Percentiles rank a stretch among this genome's conserved stretches.
phyloP scores from a whole-genome alignment of 2,113 vertebrate genomes.

The Hypomesus transpacificus region DNA sequence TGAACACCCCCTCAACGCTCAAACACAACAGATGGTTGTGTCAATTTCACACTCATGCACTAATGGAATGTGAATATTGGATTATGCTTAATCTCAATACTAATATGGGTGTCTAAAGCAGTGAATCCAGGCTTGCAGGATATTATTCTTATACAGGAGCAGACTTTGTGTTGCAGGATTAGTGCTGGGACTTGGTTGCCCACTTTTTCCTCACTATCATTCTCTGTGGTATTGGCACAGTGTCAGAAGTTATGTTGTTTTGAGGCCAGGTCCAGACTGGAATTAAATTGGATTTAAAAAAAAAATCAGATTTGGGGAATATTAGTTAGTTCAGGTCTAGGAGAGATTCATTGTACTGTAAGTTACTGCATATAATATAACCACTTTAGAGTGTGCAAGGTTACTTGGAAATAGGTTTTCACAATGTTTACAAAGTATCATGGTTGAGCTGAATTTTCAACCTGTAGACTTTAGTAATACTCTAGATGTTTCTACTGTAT shows the following conservation, averaged over 20 bases:
- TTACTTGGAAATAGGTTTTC: too few species aligned
- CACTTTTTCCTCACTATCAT: slow-evolving; percentile 36
- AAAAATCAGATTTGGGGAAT: too few species aligned
- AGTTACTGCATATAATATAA: too few species aligned
- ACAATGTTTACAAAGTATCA: too few species aligned
- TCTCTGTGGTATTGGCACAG: slow-evolving; percentile 45
- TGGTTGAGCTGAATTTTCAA: too few species aligned
- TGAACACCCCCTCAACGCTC: not conserved
- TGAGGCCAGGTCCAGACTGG: slow-evolving; percentile 39
- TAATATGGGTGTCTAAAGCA: slow-evolving; percentile 52
- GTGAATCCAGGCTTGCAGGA: slow-evolving; percentile 68
- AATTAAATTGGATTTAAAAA: slow-evolving; percentile 18
- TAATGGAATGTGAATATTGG: slow-evolving; percentile 77
- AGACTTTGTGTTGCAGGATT: slow-evolving; percentile 69
- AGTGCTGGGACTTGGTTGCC: slow-evolving; percentile 46
- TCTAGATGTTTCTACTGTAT: too few species aligned
- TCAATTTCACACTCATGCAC: slow-evolving; percentile 56
- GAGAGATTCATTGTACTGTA: too few species aligned
- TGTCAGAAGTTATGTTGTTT: slow-evolving; percentile 49
- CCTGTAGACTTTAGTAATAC: too few species aligned
- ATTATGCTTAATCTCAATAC: slow-evolving; percentile 67
- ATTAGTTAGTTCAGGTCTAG: too few species aligned
- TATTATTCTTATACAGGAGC: slow-evolving; percentile 69
- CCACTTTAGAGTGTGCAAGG: too few species aligned
- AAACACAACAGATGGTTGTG: slow-evolving; percentile 46